A percentile compares a stretch with the other conserved stretches of the same genome.
phyloP scores from a whole-genome alignment of 2,797 vertebrate species.

The Fistularia commersonii region DNA sequence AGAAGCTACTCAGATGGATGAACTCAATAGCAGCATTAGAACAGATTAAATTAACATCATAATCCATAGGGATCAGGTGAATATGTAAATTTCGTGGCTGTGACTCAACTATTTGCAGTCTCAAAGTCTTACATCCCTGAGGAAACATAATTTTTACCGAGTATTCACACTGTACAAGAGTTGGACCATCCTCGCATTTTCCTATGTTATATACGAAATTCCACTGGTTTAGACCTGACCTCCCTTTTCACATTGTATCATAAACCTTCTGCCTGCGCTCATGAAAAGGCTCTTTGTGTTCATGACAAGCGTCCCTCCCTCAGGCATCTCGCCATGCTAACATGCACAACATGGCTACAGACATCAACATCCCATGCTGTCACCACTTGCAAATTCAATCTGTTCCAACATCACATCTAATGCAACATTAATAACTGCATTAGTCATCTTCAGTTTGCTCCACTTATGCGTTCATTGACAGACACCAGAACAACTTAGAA shows the following conservation, averaged over 20 bases:
- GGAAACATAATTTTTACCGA: background rate
- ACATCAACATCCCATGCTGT: slow-evolving; percentile 20
- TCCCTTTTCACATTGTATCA: slow-evolving; percentile 29
- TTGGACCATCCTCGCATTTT: slow-evolving; percentile 3
- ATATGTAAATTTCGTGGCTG: slow-evolving; percentile 27
- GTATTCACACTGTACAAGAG: slow-evolving; percentile 4
- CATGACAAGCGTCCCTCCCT: slow-evolving; percentile 10
- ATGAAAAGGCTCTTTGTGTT: slow-evolving; percentile 50
- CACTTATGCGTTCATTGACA: slow-evolving; percentile 10
- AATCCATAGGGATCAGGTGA: slow-evolving; percentile 34
- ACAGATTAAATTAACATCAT: slow-evolving; percentile 40
- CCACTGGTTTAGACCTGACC: slow-evolving; percentile 11
- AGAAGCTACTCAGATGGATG: slow-evolving; percentile 22
- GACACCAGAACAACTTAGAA: slow-evolving; percentile 11
- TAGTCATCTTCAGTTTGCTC: slow-evolving; percentile 10
- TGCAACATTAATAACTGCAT: slow-evolving; percentile 12
- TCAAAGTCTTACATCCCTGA: slow-evolving; percentile 14
- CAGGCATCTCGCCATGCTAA: slow-evolving; percentile 35
- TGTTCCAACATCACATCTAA: slow-evolving; percentile 9
- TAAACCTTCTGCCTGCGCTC: slow-evolving; percentile 11
- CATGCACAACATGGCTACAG: slow-evolving; percentile 30
- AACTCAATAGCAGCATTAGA: slow-evolving; percentile 21
- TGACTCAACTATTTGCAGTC: background rate
- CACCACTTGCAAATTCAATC: slow-evolving; percentile 34
- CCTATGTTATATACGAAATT: slow-evolving; percentile 32